Conservation (phyloP, 2,888 invertebrate genomes). For the Spisula solida region DNA sequence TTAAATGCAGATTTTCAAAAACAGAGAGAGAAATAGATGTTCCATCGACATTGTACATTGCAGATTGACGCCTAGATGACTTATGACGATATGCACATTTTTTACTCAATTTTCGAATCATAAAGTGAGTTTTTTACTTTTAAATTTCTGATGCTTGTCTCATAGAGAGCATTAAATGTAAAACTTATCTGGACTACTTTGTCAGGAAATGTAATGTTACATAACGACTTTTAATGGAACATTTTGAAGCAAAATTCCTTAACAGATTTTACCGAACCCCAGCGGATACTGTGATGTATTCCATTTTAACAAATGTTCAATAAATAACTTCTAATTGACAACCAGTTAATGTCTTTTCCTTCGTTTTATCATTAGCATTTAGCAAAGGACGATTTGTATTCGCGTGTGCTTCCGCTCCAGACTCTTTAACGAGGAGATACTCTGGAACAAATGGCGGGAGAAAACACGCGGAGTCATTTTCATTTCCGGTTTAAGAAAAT, state of each 20-base stretch:
- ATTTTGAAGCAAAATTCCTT: background rate
- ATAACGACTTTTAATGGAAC: constrained; percentile 9
- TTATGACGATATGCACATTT: no score
- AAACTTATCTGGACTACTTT: background rate
- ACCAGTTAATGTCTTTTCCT: constrained; percentile 45
- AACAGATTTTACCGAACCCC: constrained; percentile 4
- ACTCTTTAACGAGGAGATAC: constrained; percentile 38
- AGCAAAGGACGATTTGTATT: constrained; percentile 41
- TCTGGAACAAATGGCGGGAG: constrained; percentile 59
- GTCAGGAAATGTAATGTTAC: background rate
- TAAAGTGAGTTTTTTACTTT: no score
- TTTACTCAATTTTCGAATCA: no score
- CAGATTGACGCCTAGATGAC: background rate
- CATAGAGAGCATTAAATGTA: background rate
- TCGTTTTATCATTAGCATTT: constrained; percentile 40
- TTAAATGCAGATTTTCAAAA: background rate
- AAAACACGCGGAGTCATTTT: constrained; percentile 58
- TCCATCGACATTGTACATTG: background rate
- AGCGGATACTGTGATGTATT: constrained; percentile 3
- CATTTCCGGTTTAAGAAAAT: constrained; percentile 66
- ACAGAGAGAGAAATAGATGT: background rate
- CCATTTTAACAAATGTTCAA: constrained; percentile 29
- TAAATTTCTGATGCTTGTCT: background rate
- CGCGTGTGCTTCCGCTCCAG: constrained; percentile 43
- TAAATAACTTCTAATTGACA: constrained; percentile 51